Conservation (phyloP, 2,797 vertebrate genomes). For the Microctenopoma lineatum region DNA sequence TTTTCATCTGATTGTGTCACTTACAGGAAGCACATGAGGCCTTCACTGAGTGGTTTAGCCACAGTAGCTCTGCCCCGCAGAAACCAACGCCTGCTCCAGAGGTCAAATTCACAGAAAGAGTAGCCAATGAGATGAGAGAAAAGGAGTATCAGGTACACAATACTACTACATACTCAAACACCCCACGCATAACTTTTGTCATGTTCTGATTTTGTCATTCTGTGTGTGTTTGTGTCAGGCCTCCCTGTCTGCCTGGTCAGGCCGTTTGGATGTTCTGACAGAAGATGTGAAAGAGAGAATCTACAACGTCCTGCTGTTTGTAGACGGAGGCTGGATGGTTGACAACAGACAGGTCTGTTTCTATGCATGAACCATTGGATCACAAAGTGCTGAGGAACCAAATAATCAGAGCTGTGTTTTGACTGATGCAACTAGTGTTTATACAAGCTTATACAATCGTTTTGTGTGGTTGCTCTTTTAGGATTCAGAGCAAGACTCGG, state of each 20-base stretch:
- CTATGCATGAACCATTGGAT: neutral
- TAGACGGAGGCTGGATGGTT: conserved; percentile 98
- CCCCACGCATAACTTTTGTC: too few relatives aligned
- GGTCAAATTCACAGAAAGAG: conserved; percentile 93
- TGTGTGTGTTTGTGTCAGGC: conserved; percentile 37
- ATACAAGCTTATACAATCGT: too few relatives aligned
- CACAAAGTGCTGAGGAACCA: neutral
- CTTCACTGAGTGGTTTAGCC: conserved; percentile 97
- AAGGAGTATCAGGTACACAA: conserved; percentile 91
- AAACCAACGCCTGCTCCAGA: conserved; percentile 88
- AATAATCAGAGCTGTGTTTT: neutral
- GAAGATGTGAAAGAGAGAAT: conserved; percentile 96
- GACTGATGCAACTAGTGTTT: neutral
- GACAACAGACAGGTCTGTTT: conserved; percentile 90
- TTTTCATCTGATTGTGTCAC: conserved; percentile 6
- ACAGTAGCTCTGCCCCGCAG: conserved; percentile 92
- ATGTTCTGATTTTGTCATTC: too few relatives aligned
- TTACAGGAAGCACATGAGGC: conserved; percentile 85
- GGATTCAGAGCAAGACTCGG: conserved; percentile 89
- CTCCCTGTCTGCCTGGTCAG: conserved; percentile 85
- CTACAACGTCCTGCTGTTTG: conserved; percentile 97
- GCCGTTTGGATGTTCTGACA: conserved; percentile 89
- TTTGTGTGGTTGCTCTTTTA: conserved; percentile 50
- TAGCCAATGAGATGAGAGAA: conserved; percentile 95
- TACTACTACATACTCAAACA: too few relatives aligned